These are phyloP conservation scores for Drosophila santomea DNA, from an alignment of 1,140 invertebrate species.

Conservation along the genomic window DNA sequence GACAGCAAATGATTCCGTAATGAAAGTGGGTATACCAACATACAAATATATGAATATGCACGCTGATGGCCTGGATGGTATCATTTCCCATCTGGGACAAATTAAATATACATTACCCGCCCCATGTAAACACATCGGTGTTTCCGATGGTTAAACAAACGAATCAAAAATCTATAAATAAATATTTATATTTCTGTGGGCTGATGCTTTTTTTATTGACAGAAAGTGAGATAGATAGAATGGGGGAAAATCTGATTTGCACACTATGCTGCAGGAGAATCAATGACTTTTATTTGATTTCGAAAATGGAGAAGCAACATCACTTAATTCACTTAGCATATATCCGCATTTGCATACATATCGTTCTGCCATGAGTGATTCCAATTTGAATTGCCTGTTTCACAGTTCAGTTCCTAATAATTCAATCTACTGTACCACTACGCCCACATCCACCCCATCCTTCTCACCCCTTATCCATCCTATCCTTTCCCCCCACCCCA, in stretches of 20 bases:
- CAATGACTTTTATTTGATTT: conserved; percentile 34
- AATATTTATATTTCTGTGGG: conserved; percentile 34
- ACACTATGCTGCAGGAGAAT: conserved; percentile 6
- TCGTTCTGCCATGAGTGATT: conserved; percentile 38
- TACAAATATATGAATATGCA: conserved; percentile 38
- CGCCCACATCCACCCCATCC: conserved; percentile 8
- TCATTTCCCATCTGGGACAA: conserved; percentile 38
- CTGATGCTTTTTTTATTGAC: not conserved
- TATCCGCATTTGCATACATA: conserved; percentile 39
- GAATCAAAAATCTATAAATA: conserved; percentile 45
- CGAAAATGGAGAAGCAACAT: conserved; percentile 40
- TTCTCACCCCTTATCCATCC: too few relatives aligned
- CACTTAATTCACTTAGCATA: conserved; percentile 47
- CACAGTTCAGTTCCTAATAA: conserved; percentile 50
- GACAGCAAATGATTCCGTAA: conserved; percentile 34
- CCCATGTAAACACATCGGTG: conserved; percentile 30
- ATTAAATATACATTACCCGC: conserved; percentile 48
- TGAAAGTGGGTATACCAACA: conserved; percentile 14
- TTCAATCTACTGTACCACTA: conserved; percentile 41
- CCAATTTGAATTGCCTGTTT: conserved; percentile 52
- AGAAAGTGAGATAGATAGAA: not conserved
- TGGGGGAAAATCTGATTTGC: conserved; percentile 16
- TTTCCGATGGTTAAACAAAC: conserved; percentile 36
- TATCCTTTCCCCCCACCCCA: not conserved
- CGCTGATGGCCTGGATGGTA: conserved; percentile 27